Conservation (phyloP, 53 echinoderm and acorn worm species). For the Henricia sp. region DNA sequence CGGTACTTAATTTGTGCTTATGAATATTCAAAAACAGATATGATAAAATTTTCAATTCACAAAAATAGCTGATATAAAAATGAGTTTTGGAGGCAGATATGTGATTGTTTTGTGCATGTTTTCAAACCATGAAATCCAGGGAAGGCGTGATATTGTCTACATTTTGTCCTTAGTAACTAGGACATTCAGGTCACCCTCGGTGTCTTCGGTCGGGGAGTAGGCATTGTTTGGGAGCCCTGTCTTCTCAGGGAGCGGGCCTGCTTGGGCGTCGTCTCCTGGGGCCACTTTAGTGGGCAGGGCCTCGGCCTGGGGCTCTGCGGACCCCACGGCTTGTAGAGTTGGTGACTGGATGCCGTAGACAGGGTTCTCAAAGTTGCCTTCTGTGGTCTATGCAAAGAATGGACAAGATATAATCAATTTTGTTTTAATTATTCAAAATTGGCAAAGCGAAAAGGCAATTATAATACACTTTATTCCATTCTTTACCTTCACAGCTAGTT, state of each 20-base stretch:
- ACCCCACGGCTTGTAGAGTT: conserved; percentile 53
- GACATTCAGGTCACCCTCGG: conserved; percentile 75
- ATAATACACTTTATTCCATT: too few species aligned
- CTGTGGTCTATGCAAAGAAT: neutral
- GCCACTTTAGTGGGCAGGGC: conserved; percentile 10
- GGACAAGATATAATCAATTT: neutral
- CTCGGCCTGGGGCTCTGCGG: neutral
- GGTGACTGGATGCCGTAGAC: conserved; percentile 74
- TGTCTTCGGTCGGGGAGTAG: conserved; percentile 16
- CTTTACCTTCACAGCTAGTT: too few species aligned
- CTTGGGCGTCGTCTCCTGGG: conserved; percentile 6
- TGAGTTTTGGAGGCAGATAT: neutral
- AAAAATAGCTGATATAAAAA: neutral
- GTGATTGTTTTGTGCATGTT: too few species aligned
- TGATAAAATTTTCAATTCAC: neutral
- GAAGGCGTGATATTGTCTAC: neutral
- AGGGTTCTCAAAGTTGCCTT: conserved; percentile 81
- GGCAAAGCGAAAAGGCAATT: too few species aligned
- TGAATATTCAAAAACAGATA: neutral
- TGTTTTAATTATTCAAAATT: neutral
- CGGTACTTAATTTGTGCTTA: too few species aligned
- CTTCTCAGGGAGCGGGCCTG: conserved; percentile 73
- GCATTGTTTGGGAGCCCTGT: conserved; percentile 63
- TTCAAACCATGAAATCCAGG: neutral
- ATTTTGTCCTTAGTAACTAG: conserved; percentile 72